Base-by-base conservation (phyloP, 2,797 vertebrate species). In the Spondyliosoma cantharus region DNA sequence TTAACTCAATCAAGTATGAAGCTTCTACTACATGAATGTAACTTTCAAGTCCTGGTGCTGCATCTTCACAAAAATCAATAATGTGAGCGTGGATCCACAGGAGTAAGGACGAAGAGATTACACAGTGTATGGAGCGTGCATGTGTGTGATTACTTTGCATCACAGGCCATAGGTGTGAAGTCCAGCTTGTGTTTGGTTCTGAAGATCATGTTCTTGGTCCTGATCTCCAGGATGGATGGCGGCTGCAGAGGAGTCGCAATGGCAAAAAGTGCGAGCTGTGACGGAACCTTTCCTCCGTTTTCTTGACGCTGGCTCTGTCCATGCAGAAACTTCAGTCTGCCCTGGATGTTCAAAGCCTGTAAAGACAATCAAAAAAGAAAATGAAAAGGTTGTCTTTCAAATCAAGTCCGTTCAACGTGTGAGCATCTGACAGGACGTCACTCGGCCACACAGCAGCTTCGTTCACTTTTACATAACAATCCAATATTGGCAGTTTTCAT, bases 181-280 rank as follows among this genome's bases (percentile, higher is more conserved):
- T 97, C 96, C 89, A 97, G 90, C 86, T 96, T 96, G 92, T 96
- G 95, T 84, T 97, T 97, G 76, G 96, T 96, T 87, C 96, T 94
- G 89, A 97, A 97, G 88, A 96, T 93, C 91, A 96, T 93, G 3
- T 86, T 95, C 91, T 96, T 95, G 65, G 94, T 96, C 59, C 67
- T 85, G 80, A 97, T 96, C 91, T 97, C 95, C 90, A 96, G 84
- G 80, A 96, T 96, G 71, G 96, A 95, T 0, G 95, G 93, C 0
- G 95, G 94, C 85, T 95, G 96, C 54, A 95, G 86, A 8, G 96
- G 95, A 0, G 95, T 96, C 0, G 95, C 95, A 0, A 96, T 91
- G 54, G 95, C 91, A 0, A 97, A 97, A 1, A 97, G 93, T 5
- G 93, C 95, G 2, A 96, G 91, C 20, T 95, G 94, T 3, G 94